phyloP scores from a whole-genome alignment of 2,888 invertebrate genomes.

The Caenorhabditis sp. region DNA sequence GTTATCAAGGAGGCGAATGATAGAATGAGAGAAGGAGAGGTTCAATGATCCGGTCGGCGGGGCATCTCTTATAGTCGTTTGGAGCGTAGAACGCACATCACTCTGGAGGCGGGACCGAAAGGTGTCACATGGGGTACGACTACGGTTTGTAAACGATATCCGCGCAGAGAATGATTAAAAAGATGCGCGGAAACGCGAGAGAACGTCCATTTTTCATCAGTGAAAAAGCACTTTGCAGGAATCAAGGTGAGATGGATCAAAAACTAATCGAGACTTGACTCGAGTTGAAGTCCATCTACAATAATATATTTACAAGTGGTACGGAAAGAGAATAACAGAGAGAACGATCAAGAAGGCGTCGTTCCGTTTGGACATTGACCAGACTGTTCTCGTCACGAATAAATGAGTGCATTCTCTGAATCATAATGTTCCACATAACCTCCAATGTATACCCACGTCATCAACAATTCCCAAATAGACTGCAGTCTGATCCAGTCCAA shows the following conservation, averaged over 20 bases:
- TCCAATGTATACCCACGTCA: no score
- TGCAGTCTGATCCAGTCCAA: no score
- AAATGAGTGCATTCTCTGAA: no score
- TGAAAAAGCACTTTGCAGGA: slow-evolving; percentile 11
- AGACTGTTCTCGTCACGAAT: no score
- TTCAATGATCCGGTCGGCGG: slow-evolving; percentile 29
- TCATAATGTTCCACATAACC: no score
- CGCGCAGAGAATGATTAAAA: slow-evolving; percentile 45
- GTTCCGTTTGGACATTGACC: no score
- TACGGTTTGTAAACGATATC: slow-evolving; percentile 39
- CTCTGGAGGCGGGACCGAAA: slow-evolving; percentile 35
- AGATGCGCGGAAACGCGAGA: slow-evolving; percentile 19
- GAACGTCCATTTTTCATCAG: slow-evolving; percentile 25
- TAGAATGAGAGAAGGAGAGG: slow-evolving; percentile 2
- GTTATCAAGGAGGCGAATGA: not conserved
- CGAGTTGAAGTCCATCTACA: not conserved
- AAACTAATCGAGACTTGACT: slow-evolving; percentile 25
- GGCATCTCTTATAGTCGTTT: slow-evolving; percentile 34
- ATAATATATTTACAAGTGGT: not conserved
- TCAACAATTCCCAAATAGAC: no score
- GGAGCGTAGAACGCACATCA: slow-evolving; percentile 38
- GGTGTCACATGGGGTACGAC: slow-evolving; percentile 33
- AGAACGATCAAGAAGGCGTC: slow-evolving; percentile 25
- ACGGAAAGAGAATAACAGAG: not conserved
- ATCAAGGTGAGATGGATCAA: slow-evolving; percentile 21